Evolutionary conservation across 2,888 invertebrate genomes (phyloP), one percentile per base, ranked within the genome.

Genomic region (Hypena proboscidalis): DNA sequence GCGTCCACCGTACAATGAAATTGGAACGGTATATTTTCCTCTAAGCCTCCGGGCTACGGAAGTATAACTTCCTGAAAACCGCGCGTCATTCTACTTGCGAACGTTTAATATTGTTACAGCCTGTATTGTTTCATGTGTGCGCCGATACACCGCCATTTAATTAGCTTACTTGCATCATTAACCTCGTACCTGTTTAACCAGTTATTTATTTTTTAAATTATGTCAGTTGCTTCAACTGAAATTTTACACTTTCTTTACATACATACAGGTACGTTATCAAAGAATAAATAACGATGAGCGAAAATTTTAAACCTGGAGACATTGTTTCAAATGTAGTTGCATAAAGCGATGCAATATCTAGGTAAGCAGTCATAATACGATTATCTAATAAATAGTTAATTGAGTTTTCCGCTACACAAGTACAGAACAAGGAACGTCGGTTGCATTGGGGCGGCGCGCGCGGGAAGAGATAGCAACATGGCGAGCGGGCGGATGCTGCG

Each of bases 401-500:
- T 44, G 38, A 55, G 50, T 50, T 58, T 55, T 50, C 48, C 50
- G 52, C 34, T 50, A 43, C 26, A 46, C 35, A 47, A 53, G 47
- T 35, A 42, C 45, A 38, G 38, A 41, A 48, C 34, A 50, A 36
- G 44, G 56, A 20, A 44, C 41, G 45, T 52, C 36, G 41, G 47
- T 50, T 64, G 63, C 51, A 63, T 13, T 47, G 51, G 32, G 49
- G 51, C 41, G 85, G 84, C 10, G 31, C 5, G 19, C 29, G 32
- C 17, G 19, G 34, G 19, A 20, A 52, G 49, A 45, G 46, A 73
- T 68, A 74, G 67, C 70, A 81, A 80, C 75, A 83, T 80, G 82
- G 79, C 80, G 78, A 75, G 77, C 74, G 86, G 85, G 77, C 74
- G 87, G 88, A 86, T 83, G 87, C 87, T 88, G 90, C 87, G 89